Evolutionary conservation across 1,140 invertebrate genomes (phyloP), one percentile per base, ranked within the genome.

Genomic region (Dinoponera quadriceps): DNA sequence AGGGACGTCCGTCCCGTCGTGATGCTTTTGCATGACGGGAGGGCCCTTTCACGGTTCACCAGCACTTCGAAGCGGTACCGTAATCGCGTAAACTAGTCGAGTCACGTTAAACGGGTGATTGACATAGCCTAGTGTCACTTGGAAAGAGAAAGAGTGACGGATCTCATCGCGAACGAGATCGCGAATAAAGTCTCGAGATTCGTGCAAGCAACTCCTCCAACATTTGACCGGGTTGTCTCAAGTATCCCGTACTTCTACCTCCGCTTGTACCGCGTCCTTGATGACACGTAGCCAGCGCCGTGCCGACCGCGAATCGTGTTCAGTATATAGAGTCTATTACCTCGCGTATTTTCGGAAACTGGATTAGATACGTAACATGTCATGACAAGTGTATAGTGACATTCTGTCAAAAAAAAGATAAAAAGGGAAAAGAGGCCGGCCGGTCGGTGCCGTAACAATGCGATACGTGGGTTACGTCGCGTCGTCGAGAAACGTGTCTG

Each of bases 401-500:
- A 83, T 57, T 75, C 82, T 48, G 48, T 59, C 62, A 78, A 83
- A 71, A n/a, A n/a, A n/a, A n/a, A n/a, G n/a, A n/a, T n/a, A n/a
- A n/a, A n/a, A n/a, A n/a, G n/a, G n/a, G n/a, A n/a, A n/a, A 48
- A 84, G n/a, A 25, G 82, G 65, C 60, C 75, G 65, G 48, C 55
- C 82, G 82, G 74, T 38, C 74, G 74, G 73, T 38, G 49, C 73
- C 75, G 51, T 62, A 84, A 87, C 86, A 87, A 86, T 69, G 83
- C 49, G 71, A 86, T 68, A 74, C 49, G 51, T 1, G 66, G 62
- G 49, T 86, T 84, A 66, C 72, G 81, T 87, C 85, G 71, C 78
- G 85, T 86, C 81, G 71, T 59, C 55, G 55, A 38, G 72, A 83
- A 81, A 86, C 71, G 84, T 78, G 86, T 75, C 71, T 86, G 81